These are phyloP conservation scores for Phaethornis superciliosus DNA, from an alignment of 2,113 vertebrate genomes.

Conservation along the genomic window DNA sequence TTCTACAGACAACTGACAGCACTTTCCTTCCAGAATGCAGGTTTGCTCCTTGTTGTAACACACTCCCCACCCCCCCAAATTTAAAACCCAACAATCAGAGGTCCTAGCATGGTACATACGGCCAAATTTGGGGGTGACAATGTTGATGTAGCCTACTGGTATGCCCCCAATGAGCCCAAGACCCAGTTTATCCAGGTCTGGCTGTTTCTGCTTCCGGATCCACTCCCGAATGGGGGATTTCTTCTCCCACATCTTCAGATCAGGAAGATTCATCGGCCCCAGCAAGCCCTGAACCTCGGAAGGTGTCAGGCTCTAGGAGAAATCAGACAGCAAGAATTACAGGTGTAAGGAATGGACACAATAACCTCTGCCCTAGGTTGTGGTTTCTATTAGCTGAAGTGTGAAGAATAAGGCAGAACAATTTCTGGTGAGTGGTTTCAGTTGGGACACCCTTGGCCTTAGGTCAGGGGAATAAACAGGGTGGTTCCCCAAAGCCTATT, in stretches of 20 bases:
- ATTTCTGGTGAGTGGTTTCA: background rate
- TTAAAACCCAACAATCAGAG: background rate
- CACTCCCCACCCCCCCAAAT: no score
- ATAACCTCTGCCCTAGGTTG: background rate
- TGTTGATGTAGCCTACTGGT: conserved; percentile 68
- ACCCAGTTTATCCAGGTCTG: conserved; percentile 38
- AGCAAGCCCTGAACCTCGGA: conserved; percentile 61
- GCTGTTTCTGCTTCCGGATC: conserved; percentile 50
- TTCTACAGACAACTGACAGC: background rate
- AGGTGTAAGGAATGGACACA: background rate
- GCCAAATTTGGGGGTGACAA: background rate
- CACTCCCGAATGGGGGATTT: conserved; percentile 18
- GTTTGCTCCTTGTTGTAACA: background rate
- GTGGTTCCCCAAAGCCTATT: background rate
- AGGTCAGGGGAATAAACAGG: background rate
- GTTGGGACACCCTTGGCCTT: background rate
- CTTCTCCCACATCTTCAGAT: conserved; percentile 6
- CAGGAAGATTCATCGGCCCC: background rate
- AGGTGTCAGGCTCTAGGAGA: conserved; percentile 52
- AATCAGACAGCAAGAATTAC: background rate
- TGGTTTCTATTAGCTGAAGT: background rate
- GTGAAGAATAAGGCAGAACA: background rate
- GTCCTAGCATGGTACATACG: background rate
- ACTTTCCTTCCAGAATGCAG: background rate
- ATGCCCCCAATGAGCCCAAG: conserved; percentile 51